Evolutionary conservation across 2,888 invertebrate species (phyloP).

Genomic region (Leptinotarsa haldemani): DNA sequence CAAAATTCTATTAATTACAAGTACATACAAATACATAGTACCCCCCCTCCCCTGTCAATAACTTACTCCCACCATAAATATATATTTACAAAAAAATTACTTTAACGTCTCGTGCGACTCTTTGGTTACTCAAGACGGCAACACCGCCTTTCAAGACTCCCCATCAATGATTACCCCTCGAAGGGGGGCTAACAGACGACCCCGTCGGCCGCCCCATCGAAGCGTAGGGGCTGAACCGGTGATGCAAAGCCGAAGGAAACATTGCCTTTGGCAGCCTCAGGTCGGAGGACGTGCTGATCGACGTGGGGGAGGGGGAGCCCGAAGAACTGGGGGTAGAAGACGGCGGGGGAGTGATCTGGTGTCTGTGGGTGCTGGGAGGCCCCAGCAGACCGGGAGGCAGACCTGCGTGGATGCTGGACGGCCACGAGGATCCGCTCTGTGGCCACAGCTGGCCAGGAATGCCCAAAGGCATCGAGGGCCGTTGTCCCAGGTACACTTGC

Average conservation of each 20-base stretch:
- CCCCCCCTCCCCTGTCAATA: constrained; percentile 20
- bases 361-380: constrained; percentile 62
- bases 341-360: constrained; percentile 65
- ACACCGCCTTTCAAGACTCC: constrained; percentile 26
- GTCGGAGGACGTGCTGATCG: constrained; percentile 61
- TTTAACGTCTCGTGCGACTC: constrained; percentile 57
- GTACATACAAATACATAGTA: constrained; percentile 47
- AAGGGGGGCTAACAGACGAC: constrained; percentile 55
- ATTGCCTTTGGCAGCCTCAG: constrained; percentile 66
- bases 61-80: constrained; percentile 32
- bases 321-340: constrained; percentile 71
- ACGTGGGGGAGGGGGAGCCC: constrained; percentile 71
- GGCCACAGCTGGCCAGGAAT: constrained; percentile 67
- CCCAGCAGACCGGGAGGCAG: constrained; percentile 64
- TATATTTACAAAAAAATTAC: constrained; percentile 49
- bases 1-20: constrained; percentile 53
- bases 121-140: constrained; percentile 53
- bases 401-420: constrained; percentile 61
- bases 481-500: constrained; percentile 62
- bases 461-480: constrained; percentile 61
- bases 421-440: constrained; percentile 60
- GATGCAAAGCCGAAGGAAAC: constrained; percentile 64
- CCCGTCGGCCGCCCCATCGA: constrained; percentile 53
- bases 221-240: constrained; percentile 66
- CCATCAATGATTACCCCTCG: constrained; percentile 57